Percentiles rank a stretch among this genome's conserved stretches.
Conservation (phyloP, 2,888 invertebrate species). For the Phanerotoma sp. region DNA sequence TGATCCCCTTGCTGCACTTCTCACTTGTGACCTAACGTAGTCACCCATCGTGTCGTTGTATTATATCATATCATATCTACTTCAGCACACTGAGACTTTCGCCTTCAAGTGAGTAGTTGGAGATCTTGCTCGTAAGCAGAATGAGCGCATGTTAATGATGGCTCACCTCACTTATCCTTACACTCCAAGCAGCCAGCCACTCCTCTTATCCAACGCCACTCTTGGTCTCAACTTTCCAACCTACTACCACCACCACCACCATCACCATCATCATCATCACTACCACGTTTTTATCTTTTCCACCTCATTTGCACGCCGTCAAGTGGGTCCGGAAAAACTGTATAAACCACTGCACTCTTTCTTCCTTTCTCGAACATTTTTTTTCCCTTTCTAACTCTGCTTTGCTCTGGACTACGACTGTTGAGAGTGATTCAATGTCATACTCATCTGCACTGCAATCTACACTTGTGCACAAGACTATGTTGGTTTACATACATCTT, state of each 20-base stretch:
- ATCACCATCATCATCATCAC: too few relatives aligned
- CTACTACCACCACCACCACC: too few relatives aligned
- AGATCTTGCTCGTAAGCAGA: slow-evolving; percentile 44
- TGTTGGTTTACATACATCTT: too few relatives aligned
- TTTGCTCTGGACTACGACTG: neutral
- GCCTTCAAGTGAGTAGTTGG: neutral
- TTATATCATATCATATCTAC: slow-evolving; percentile 11
- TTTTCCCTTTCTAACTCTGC: slow-evolving; percentile 5
- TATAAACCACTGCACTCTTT: slow-evolving; percentile 23
- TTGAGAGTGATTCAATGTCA: slow-evolving; percentile 22
- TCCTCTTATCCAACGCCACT: slow-evolving; percentile 1
- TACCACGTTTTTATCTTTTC: slow-evolving; percentile 58
- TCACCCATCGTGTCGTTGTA: slow-evolving; percentile 20
- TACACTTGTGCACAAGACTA: too few relatives aligned
- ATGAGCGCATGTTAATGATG: slow-evolving; percentile 56
- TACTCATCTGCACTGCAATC: neutral
- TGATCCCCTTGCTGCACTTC: slow-evolving; percentile 19
- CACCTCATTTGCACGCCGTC: slow-evolving; percentile 56
- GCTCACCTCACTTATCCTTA: slow-evolving; percentile 33
- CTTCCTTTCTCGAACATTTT: neutral
- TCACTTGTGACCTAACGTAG: slow-evolving; percentile 21
- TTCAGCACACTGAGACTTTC: neutral
- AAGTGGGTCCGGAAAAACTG: slow-evolving; percentile 41
- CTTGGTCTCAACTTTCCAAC: neutral
- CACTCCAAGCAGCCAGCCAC: neutral